phyloP scores from a whole-genome alignment of 2,888 invertebrate species.

The Chymomyza caudatula region DNA sequence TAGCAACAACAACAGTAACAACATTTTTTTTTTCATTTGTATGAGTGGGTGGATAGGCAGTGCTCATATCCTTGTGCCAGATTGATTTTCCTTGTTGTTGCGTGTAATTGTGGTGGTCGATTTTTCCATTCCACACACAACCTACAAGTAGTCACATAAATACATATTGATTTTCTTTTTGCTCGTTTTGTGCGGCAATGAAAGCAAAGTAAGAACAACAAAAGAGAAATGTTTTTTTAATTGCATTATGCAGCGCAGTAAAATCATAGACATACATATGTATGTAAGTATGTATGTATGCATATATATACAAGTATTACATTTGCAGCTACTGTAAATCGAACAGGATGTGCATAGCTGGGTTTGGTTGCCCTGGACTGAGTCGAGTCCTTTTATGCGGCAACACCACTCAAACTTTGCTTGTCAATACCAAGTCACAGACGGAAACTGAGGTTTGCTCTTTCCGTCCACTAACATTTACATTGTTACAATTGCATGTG shows the following conservation, averaged over 20 bases:
- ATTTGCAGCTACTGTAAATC: conserved; percentile 29
- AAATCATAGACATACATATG: conserved; percentile 43
- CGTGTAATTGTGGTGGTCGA: conserved; percentile 40
- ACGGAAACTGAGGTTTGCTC: conserved; percentile 10
- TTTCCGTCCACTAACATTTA: conserved; percentile 14
- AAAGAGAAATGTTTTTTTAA: conserved; percentile 53
- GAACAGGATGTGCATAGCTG: conserved; percentile 28
- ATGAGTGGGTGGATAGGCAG: neutral
- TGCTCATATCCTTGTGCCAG: conserved; percentile 59
- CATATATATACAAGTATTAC: conserved; percentile 19
- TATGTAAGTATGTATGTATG: neutral
- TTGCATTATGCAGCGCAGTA: conserved; percentile 59
- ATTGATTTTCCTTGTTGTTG: conserved; percentile 49
- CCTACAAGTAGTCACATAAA: neutral
- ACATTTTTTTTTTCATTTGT: too few species aligned
- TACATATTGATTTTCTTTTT: conserved; percentile 53
- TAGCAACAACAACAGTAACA: too few species aligned
- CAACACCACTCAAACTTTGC: conserved; percentile 35
- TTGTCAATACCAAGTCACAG: conserved; percentile 28
- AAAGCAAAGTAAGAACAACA: conserved; percentile 23
- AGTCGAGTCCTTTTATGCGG: conserved; percentile 17
- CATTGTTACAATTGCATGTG: conserved; percentile 12
- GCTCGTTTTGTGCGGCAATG: conserved; percentile 13
- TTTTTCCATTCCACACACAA: conserved; percentile 25
- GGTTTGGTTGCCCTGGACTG: neutral